Evolutionary conservation across 1,140 invertebrate species (phyloP).

Genomic region (Zaprionus taronus): DNA sequence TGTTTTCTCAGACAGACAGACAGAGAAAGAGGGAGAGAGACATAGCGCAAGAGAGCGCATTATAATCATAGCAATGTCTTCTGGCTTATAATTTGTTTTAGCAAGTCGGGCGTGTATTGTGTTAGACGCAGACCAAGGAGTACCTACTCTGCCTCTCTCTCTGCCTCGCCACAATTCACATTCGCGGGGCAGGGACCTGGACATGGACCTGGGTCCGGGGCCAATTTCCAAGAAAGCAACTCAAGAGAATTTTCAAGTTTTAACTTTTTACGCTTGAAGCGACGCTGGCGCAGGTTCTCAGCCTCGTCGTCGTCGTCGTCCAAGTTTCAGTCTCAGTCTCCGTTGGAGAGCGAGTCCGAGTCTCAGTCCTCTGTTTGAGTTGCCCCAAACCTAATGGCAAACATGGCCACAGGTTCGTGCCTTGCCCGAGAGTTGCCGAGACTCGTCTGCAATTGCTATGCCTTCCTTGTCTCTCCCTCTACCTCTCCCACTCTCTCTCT

Average conservation of each 20-base stretch:
- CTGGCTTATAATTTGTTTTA: conserved; percentile 66
- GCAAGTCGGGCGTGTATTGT: conserved; percentile 26
- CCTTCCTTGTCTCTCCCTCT: background rate
- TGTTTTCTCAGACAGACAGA: conserved; percentile 21
- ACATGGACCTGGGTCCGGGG: conserved; percentile 32
- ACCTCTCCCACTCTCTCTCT: background rate
- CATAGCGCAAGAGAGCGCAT: conserved; percentile 21
- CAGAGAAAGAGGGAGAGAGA: background rate
- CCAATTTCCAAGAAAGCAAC: conserved; percentile 78
- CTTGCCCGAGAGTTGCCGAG: conserved; percentile 27
- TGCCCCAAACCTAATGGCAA: conserved; percentile 49
- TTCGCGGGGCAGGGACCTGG: background rate
- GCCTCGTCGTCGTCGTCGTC: background rate
- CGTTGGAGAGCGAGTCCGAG: background rate
- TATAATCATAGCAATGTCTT: conserved; percentile 66
- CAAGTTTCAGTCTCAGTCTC: background rate
- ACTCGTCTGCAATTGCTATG: conserved; percentile 37
- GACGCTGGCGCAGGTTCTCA: conserved; percentile 34
- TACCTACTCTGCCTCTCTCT: background rate
- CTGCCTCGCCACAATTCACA: background rate
- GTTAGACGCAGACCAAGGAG: conserved; percentile 39
- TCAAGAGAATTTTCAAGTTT: conserved; percentile 67
- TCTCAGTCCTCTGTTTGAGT: conserved; percentile 5
- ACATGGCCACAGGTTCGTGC: conserved; percentile 64
- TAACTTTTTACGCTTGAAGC: conserved; percentile 79